Base-by-base conservation (phyloP, 64 coral and sea anemone genomes). In the Dendrophyllia cribrosa region DNA sequence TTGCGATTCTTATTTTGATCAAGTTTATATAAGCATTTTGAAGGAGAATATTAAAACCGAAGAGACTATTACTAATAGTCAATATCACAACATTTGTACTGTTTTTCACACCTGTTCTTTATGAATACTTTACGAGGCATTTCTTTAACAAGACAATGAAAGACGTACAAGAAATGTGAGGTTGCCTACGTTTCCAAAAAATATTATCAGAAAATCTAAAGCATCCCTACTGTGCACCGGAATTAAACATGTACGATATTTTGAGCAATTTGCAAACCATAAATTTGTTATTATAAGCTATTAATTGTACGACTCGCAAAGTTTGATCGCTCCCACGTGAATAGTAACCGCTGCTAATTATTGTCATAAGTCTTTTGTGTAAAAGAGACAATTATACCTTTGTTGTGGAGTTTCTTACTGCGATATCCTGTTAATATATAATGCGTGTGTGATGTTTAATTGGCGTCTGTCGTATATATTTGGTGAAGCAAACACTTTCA, bases 351-450 rank as follows among this genome's bases (percentile, higher is more conserved):
- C 9, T 49, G 0, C 43, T 51, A 24, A 15, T 84, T 67, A 84
- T 84, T 60, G 46, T 8, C 45, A 9, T 46, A 12, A 4, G 24
- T 49, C 6, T 10, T 84, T 84, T 67, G 20, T 51, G 17, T 49
- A 48, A n/a, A 66, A 66, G 62, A 84, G 21, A 34, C 44, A 66
- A 84, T 67, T 84, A 51, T 67, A 84, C 44, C 20, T 12, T 84
- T 23, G 43, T 67, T 68, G 43, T 22, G 14, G 16, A 17, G 43
- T 84, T 67, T 51, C 43, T n/a, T 47, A 51, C 10, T 9, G 62
- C 80, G 44, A 13, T 68, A 22, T 66, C 44, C n/a, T 51, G 61
- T 51, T 15, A 47, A 75, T 75, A 68, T 34, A 50, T 48, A 49
- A 68, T n/a, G 15, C 25, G 53, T 82, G 15, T 9, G 58, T 21